Conservation (phyloP, 2,113 vertebrate species). For the Budorcas taxicolor region DNA sequence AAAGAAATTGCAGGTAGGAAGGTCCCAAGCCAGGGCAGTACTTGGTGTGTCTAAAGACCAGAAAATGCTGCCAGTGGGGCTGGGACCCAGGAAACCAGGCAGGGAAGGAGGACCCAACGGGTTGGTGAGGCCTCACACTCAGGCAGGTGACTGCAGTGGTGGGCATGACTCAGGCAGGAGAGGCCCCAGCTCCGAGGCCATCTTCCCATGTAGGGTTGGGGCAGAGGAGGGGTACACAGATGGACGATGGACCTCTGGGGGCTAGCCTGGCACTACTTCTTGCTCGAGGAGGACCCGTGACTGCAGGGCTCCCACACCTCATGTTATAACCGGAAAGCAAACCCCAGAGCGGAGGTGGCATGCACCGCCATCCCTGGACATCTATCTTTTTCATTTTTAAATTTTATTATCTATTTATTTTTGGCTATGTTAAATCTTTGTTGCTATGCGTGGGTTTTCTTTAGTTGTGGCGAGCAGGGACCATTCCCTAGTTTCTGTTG, state of each 20-base stretch:
- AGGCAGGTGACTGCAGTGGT: rapidly evolving
- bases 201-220: neutral
- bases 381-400: neutral
- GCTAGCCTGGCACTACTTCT: neutral
- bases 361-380: rapidly evolving
- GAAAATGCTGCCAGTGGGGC: neutral
- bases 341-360: neutral
- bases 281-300: no score
- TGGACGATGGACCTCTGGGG: neutral
- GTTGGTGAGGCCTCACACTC: neutral
- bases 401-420: neutral
- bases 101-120: neutral
- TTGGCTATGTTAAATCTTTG: neutral
- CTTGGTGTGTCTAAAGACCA: neutral
- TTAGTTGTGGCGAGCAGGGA: neutral
- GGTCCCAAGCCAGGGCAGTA: neutral
- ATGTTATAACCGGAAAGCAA: neutral
- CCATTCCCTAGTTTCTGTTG: neutral
- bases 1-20: neutral
- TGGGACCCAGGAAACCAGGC: neutral
- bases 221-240: rapidly evolving
- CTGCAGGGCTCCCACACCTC: neutral
- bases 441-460: neutral
- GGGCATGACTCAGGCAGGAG: rapidly evolving
- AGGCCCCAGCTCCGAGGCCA: rapidly evolving